Percentiles rank a stretch among this genome's conserved stretches.
Conservation (phyloP, 1,140 invertebrate species). For the Homarus americanus region DNA sequence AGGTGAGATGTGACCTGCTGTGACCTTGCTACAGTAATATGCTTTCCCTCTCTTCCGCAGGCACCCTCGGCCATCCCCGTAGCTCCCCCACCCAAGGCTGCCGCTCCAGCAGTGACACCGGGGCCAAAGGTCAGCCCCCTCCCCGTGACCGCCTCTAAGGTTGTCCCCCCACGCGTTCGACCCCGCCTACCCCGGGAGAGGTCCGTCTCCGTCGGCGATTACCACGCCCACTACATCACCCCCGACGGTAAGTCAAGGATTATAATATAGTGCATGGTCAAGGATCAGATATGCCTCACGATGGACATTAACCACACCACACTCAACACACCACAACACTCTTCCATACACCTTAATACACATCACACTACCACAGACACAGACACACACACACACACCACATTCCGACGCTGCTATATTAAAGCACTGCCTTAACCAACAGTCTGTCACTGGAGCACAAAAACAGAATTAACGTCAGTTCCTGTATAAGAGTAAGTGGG, state of each 20-base stretch:
- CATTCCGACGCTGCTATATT: background rate
- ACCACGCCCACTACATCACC: conserved; percentile 42
- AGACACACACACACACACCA: background rate
- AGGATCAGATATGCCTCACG: background rate
- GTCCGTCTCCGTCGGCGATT: conserved; percentile 42
- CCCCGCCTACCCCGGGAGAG: background rate
- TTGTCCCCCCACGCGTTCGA: background rate
- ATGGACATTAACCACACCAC: background rate
- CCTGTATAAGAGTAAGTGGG: background rate
- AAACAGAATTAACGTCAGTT: too few relatives aligned
- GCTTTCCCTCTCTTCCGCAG: background rate
- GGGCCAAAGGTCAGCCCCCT: background rate
- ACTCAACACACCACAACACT: too few relatives aligned
- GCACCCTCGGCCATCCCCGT: background rate
- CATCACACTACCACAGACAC: background rate
- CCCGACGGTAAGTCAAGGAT: conserved; percentile 37
- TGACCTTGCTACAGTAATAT: background rate
- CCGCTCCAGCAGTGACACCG: background rate
- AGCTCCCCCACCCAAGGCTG: background rate
- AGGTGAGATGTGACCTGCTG: background rate
- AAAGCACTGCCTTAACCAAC: too few relatives aligned
- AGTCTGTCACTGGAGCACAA: too few relatives aligned
- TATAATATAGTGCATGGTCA: background rate
- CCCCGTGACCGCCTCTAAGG: background rate
- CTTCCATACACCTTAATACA: too few relatives aligned